These are phyloP conservation scores for Scyliorhinus canicula DNA, from an alignment of 2,797 vertebrate genomes.

Conservation along the genomic window DNA sequence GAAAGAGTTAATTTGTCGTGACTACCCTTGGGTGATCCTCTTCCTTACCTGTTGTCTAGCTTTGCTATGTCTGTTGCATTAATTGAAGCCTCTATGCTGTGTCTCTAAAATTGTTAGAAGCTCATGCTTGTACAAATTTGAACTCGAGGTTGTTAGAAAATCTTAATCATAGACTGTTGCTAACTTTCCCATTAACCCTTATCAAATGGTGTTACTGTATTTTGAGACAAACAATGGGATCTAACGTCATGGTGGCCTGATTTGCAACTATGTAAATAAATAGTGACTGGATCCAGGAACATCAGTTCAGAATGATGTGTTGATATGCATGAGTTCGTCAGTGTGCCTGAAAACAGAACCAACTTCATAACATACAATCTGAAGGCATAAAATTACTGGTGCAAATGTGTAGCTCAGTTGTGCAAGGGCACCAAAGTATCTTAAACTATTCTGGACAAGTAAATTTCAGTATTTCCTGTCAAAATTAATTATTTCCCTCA, in stretches of 20 bases:
- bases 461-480: background rate
- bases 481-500: background rate
- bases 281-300: background rate
- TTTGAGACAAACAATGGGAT: background rate
- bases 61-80: background rate
- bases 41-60: background rate
- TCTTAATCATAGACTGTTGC: background rate
- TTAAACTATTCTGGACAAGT: background rate
- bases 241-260: background rate
- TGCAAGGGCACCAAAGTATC: background rate
- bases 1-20: background rate
- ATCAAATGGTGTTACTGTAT: background rate
- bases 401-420: background rate
- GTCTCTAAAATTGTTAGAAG: background rate
- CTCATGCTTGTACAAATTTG: background rate
- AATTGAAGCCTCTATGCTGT: too few relatives aligned
- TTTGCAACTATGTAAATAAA: slow-evolving; percentile 26
- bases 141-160: background rate
- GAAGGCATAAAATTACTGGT: background rate
- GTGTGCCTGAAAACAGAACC: background rate
- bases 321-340: background rate
- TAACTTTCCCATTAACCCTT: background rate
- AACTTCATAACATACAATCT: background rate
- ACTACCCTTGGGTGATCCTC: background rate
- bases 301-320: background rate